Evolutionary conservation across 2,888 invertebrate species (phyloP).

Genomic region (Ichneumon xanthorius): DNA sequence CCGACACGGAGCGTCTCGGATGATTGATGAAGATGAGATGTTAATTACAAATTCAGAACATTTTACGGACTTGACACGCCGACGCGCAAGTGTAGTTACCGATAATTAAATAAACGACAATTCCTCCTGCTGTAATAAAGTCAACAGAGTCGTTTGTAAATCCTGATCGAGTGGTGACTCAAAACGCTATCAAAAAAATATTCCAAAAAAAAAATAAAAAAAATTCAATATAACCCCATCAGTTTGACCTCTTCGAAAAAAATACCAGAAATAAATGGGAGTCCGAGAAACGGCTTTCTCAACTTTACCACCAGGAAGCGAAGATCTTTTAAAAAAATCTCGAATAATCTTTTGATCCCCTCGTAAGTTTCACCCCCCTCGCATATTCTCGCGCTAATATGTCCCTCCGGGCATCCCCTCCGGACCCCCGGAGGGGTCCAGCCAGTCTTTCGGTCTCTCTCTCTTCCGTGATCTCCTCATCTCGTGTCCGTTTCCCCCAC

Average conservation of each 20-base stretch:
- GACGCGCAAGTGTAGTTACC: slow-evolving; percentile 11
- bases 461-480: slow-evolving; percentile 34
- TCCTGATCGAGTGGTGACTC: background rate
- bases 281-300: too few species aligned
- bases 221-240: background rate
- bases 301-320: too few species aligned
- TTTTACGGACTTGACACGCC: background rate
- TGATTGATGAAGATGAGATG: slow-evolving; percentile 42
- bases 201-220: background rate
- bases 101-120: slow-evolving; percentile 38
- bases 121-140: background rate
- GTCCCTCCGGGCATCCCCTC: slow-evolving; percentile 36
- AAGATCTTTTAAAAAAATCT: slow-evolving; percentile 4
- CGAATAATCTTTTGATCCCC: slow-evolving; percentile 17
- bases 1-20: background rate
- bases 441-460: slow-evolving; percentile 27
- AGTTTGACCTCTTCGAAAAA: background rate
- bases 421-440: slow-evolving; percentile 25
- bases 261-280: background rate
- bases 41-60: slow-evolving; percentile 25
- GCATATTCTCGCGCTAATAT: slow-evolving; percentile 1
- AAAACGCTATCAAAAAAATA: background rate
- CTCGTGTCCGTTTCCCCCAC: slow-evolving; percentile 73
- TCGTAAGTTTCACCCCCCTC: slow-evolving; percentile 21
- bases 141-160: background rate